These are phyloP conservation scores for Dissostichus mawsoni DNA, from an alignment of 2,113 vertebrate genomes.

Conservation along the genomic window DNA sequence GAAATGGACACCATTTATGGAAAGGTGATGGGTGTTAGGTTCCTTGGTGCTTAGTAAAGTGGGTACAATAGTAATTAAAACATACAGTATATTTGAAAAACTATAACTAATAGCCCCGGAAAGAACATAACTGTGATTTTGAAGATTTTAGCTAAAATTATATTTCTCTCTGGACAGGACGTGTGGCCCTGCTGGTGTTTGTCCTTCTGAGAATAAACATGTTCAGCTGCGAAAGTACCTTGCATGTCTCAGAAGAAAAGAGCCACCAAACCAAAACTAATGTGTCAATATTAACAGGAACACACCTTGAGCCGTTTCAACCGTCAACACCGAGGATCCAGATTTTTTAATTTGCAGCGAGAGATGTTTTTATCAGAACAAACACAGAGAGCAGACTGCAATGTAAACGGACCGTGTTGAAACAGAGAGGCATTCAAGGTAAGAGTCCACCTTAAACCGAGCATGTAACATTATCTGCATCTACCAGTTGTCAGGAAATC, in stretches of 20 bases:
- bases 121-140: neutral
- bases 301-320: slow-evolving; percentile 1
- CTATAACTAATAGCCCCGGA: neutral
- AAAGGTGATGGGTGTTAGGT: neutral
- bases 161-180: neutral
- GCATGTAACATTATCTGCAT: slow-evolving; percentile 7
- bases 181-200: slow-evolving; percentile 14
- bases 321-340: slow-evolving; percentile 29
- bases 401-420: slow-evolving; percentile 31
- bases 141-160: neutral
- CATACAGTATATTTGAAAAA: neutral
- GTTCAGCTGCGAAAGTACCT: slow-evolving; percentile 51
- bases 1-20: neutral
- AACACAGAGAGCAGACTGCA: slow-evolving; percentile 40
- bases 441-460: slow-evolving; percentile 1
- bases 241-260: slow-evolving; percentile 75
- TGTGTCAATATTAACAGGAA: slow-evolving; percentile 72
- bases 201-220: slow-evolving; percentile 11
- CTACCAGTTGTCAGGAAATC: slow-evolving; percentile 37
- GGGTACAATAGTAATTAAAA: neutral
- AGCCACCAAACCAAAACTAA: slow-evolving; percentile 83
- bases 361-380: slow-evolving; percentile 62
- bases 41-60: neutral
- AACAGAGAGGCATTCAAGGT: slow-evolving; percentile 29
- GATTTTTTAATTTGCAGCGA: slow-evolving; percentile 53